These are phyloP conservation scores for Bucorvus abyssinicus DNA, from an alignment of 2,797 vertebrate species.

Conservation along the genomic window DNA sequence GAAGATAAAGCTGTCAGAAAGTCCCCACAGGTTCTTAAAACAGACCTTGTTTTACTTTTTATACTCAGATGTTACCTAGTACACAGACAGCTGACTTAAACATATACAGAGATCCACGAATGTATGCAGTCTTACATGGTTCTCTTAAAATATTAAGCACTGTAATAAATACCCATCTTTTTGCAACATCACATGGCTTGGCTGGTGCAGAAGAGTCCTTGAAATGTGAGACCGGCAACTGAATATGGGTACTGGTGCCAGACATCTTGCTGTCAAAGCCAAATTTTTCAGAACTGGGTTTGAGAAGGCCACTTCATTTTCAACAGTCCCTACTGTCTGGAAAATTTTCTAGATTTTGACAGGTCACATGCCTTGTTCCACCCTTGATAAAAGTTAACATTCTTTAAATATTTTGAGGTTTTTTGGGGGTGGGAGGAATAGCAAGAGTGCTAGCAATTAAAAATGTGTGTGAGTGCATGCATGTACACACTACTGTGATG, in stretches of 20 bases:
- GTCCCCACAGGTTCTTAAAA: neutral
- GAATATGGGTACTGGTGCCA: neutral
- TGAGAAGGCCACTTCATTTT: neutral
- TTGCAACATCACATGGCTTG: neutral
- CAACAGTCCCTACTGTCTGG: rapidly evolving
- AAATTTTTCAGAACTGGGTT: neutral
- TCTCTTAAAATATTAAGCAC: neutral
- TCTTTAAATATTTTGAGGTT: neutral
- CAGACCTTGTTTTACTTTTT: neutral
- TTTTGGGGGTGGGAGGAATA: neutral
- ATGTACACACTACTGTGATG: neutral
- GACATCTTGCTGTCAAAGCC: neutral
- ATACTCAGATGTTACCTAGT: neutral
- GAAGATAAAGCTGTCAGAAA: neutral
- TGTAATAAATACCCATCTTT: neutral
- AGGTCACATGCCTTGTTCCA: neutral
- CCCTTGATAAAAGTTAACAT: neutral
- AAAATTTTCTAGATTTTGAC: neutral
- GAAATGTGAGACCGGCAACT: neutral
- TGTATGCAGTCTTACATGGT: neutral
- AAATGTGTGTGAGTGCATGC: neutral
- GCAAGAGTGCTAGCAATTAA: neutral
- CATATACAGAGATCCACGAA: neutral
- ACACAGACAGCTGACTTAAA: neutral
- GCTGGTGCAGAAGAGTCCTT: neutral